Base-by-base conservation (phyloP, 2,888 invertebrate species). In the Cyclophora punctaria region DNA sequence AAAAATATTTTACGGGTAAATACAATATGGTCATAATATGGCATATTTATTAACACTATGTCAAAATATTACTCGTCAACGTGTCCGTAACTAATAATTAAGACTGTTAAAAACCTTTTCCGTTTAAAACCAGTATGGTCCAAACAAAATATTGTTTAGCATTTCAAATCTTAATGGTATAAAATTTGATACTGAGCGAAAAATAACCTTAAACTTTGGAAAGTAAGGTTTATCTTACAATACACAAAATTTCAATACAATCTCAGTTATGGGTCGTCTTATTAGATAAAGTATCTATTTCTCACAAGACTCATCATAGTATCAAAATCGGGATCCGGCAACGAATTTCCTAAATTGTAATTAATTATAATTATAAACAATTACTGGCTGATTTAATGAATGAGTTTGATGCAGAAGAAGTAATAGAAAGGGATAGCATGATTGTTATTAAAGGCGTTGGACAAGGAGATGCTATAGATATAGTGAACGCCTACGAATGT, bases 361-460 rank as follows among this genome's bases (percentile, higher is more conserved):
- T 83, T 77, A 84, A 85, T 80, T 79, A 80, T 83, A 84, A 87
- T 85, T 86, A 83, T 77, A 82, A 85, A 82, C 80, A 85, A 86
- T 87, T 84, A 84, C 74, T 66, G 68, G 63, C 67, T 76, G 80
- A 77, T 80, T 80, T 80, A 83, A 81, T 84, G 80, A 82, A 78
- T 78, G 71, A 75, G 75, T 49, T 71, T 68, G 75, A 78, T 73
- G 71, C 69, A 70, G 71, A 73, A 67, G 66, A 71, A 66, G 59
- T 63, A 64, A 53, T 57, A 58, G 78, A 83, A 59, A 56, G 77
- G 78, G 85, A 85, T 53, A 58, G 62, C 57, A 40, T 53, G 67
- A 71, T 53, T 47, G 44, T 45, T 57, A 52, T 58, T 55, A 46
- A 49, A 50, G 56, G 62, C 52, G 86, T 62, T 64, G 64, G 78